Percentiles rank a stretch among this genome's conserved stretches.
Conservation (phyloP, 2,888 invertebrate species). For the Griposia aprilina region DNA sequence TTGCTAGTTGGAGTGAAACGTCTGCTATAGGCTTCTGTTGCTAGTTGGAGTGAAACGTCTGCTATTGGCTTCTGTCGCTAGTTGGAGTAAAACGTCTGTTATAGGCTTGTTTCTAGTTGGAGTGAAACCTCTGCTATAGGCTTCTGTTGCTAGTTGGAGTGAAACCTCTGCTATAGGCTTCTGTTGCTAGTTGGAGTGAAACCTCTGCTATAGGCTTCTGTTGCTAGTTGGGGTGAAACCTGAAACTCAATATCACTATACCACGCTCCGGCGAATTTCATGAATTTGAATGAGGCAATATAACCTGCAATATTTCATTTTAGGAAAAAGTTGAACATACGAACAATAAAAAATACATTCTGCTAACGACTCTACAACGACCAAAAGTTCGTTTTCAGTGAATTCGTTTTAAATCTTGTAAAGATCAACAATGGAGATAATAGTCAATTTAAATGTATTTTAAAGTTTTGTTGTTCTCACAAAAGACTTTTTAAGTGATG, state of each 20-base stretch:
- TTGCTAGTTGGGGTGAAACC: neutral
- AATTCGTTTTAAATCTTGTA: neutral
- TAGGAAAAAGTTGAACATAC: neutral
- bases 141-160: too few species aligned
- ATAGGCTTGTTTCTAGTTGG: too few species aligned
- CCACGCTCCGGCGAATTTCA: neutral
- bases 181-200: too few species aligned
- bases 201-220: too few species aligned
- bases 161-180: too few species aligned
- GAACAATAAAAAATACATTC: neutral
- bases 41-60: too few species aligned
- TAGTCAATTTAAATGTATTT: neutral
- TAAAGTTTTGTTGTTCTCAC: constrained; percentile 1
- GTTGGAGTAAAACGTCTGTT: too few species aligned
- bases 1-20: too few species aligned
- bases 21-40: too few species aligned
- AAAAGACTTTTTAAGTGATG: neutral
- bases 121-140: too few species aligned
- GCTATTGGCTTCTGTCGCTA: too few species aligned
- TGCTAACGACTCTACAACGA: neutral
- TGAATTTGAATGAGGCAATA: neutral
- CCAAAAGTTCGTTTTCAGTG: neutral
- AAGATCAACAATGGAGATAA: neutral
- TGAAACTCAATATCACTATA: neutral
- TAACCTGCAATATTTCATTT: neutral